Base-by-base conservation (phyloP, 2,888 invertebrate species). In the Drosophila antonietae region DNA sequence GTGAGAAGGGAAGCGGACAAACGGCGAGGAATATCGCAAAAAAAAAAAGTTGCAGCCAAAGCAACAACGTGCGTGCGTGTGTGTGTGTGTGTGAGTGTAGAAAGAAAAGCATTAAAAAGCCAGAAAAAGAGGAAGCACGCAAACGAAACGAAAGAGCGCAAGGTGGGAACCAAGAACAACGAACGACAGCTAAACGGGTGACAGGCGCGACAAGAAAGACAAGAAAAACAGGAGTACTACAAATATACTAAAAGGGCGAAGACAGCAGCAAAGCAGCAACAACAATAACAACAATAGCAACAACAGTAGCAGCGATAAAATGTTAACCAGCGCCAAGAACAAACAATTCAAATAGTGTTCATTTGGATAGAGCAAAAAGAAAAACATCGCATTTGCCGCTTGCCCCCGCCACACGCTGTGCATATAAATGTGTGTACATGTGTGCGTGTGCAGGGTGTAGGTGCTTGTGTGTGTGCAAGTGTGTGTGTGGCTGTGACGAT, bases 11-110 rank as follows among this genome's bases (percentile, higher is more conserved):
- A 41, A 55, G 41, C 51, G 67, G 63, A 67, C 43, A 60, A 56
- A 65, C 49, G 51, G 62, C 73, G 52, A 69, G 65, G 66, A 83
- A 78, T 81, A 83, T 78, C 58, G 78, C 78, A 70, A 79, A 81
- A 73, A 55, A 73, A 55, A 55, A 55, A 53, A 20, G 76, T 76
- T 82, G 73, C 80, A 61, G 63, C 60, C 47, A 52, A 47, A 74
- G 79, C 84, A 81, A 86, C 67, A 56, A 82, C 87, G 83, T 88
- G 88, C 72, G 83, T 74, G 76, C 62, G 88, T 77, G 88, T 68
- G 83, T 71, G 75, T 59, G 46, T 47, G 20, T 59, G 6, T 43
- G 69, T 61, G 57, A 73, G 60, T 65, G 69, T 67, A 31, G 46
- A 78, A 51, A 68, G 53, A 75, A 63, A 56, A 70, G 67, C 73